phyloP scores from a whole-genome alignment of 2,888 invertebrate species.

The Pimpla rufipes region DNA sequence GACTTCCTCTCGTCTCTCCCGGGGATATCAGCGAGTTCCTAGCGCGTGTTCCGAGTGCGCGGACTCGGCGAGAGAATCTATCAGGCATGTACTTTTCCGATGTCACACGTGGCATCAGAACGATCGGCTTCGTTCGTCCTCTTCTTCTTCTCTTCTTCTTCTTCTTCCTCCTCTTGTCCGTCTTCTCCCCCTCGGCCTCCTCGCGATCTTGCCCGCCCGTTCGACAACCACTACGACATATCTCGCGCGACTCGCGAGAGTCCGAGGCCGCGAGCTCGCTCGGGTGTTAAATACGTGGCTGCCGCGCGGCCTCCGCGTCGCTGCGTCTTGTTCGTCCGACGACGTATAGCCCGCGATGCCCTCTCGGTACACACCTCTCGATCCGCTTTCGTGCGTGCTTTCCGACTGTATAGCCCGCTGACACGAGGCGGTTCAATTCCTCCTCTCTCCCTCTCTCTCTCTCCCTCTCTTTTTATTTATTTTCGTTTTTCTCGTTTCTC shows the following conservation, averaged over 20 bases:
- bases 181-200: slow-evolving; percentile 30
- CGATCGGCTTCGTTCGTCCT: slow-evolving; percentile 54
- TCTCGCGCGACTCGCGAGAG: slow-evolving; percentile 77
- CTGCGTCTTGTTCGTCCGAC: slow-evolving; percentile 78
- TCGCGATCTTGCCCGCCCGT: slow-evolving; percentile 43
- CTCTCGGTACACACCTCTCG: slow-evolving; percentile 47
- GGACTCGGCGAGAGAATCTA: slow-evolving; percentile 39
- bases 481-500: slow-evolving; percentile 30
- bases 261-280: slow-evolving; percentile 73
- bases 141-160: slow-evolving; percentile 58
- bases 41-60: slow-evolving; percentile 1
- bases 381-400: slow-evolving; percentile 56
- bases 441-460: slow-evolving; percentile 42
- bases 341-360: slow-evolving; percentile 67
- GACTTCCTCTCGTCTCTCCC: slow-evolving; percentile 36
- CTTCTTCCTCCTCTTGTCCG: slow-evolving; percentile 42
- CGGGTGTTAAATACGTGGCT: slow-evolving; percentile 80
- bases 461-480: slow-evolving; percentile 35
- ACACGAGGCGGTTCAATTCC: slow-evolving; percentile 35
- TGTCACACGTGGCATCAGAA: slow-evolving; percentile 26
- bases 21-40: slow-evolving; percentile 21
- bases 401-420: slow-evolving; percentile 16
- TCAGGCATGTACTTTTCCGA: slow-evolving; percentile 22
- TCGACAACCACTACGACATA: slow-evolving; percentile 73
- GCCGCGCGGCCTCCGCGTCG: slow-evolving; percentile 78